Base-by-base conservation (phyloP, 2,888 invertebrate species). In the Pecten maximus region DNA sequence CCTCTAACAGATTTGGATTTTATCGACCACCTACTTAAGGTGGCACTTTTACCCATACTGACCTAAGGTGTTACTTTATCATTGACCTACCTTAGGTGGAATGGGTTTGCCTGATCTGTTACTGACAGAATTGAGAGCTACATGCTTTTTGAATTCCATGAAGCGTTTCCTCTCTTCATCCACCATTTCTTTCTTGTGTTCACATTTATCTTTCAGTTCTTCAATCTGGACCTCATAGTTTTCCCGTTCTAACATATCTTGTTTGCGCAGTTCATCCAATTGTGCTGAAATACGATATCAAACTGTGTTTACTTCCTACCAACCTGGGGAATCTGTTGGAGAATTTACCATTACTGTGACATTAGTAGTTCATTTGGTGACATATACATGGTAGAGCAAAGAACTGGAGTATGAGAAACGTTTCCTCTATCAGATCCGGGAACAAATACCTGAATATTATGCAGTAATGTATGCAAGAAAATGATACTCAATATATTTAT, bases 91-190 rank as follows among this genome's bases (percentile, higher is more conserved):
- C 95, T 95, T 96, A 40, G 95, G 95, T 35, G 96, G 95, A 50
- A 97, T 96, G 28, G 95, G 94, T 94, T 96, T 96, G 44, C 97
- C 96, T 87, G 96, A 96, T 89, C 96, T 93, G 91, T 95, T 96
- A 93, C 96, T 96, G 48, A 96, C 92, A 3, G 97, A 94, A 92
- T 95, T 95, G 0, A 95, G 93, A 10, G 96, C 96, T 86, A 96
- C 95, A 89, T 96, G 94, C 92, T 95, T 95, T 93, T 96, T 96
- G 91, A 96, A 96, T 40, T 96, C 96, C 93, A 96, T 94, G 90
- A 96, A 96, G 89, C 94, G 95, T n/a, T 91, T 90, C 87, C 95
- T 93, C 89, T 96, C 96, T n/a, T 94, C 94, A 88, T 96, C 96
- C 0, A 97, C 96, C 50, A 92, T 91, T 54, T 95, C 94, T 91